Conservation (phyloP, 2,888 invertebrate genomes). For the Spodoptera littoralis region DNA sequence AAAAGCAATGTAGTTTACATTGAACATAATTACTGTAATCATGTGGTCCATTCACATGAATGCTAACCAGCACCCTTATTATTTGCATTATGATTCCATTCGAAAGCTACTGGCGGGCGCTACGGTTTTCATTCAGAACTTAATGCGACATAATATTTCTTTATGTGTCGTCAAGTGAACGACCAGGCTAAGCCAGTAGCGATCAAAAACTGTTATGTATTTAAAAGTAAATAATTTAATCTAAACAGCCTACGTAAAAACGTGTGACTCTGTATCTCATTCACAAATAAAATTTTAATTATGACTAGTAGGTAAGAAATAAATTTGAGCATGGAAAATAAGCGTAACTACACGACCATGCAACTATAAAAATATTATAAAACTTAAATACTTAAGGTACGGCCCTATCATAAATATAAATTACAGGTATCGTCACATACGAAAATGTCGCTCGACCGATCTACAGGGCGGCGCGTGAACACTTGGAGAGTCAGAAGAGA, state of each 20-base stretch:
- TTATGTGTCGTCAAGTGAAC: slow-evolving; percentile 8
- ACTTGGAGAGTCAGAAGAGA: slow-evolving; percentile 51
- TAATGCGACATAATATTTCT: slow-evolving; percentile 16
- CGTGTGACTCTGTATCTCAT: slow-evolving; percentile 62
- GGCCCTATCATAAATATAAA: slow-evolving; percentile 79
- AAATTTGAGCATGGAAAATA: slow-evolving; percentile 88
- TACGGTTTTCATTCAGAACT: slow-evolving; percentile 14
- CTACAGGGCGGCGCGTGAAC: slow-evolving; percentile 54
- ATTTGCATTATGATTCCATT: slow-evolving; percentile 54
- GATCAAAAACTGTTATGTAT: slow-evolving; percentile 38
- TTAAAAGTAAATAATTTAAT: slow-evolving; percentile 75
- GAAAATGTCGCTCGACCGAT: slow-evolving; percentile 55
- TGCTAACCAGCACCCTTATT: slow-evolving; percentile 77
- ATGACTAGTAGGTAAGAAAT: slow-evolving; percentile 88
- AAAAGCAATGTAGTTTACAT: slow-evolving; percentile 72
- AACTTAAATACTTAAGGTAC: slow-evolving; percentile 71
- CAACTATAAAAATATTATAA: slow-evolving; percentile 85
- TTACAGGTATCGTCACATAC: slow-evolving; percentile 79
- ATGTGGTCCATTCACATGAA: slow-evolving; percentile 71
- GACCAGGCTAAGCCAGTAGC: slow-evolving; percentile 38
- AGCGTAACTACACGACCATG: slow-evolving; percentile 85
- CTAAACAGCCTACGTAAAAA: slow-evolving; percentile 75
- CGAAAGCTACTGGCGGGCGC: slow-evolving; percentile 56
- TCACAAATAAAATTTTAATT: slow-evolving; percentile 81
- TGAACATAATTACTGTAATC: slow-evolving; percentile 68